A percentile compares a stretch with the other conserved stretches of the same genome.
phyloP scores from a whole-genome alignment of 1,140 invertebrate genomes.

The Tachypleus tridentatus region DNA sequence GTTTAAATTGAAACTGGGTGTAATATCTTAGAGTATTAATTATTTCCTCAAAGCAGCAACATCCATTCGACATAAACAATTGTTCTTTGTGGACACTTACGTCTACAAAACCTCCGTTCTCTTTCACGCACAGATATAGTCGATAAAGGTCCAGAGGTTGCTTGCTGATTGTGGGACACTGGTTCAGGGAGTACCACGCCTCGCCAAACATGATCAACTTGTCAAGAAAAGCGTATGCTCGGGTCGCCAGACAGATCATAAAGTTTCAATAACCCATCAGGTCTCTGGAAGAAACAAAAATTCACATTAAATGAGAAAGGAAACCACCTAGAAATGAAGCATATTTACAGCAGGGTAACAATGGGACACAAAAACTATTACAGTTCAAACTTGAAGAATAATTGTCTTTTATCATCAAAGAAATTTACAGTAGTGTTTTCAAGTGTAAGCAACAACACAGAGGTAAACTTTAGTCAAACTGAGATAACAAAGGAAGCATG shows the following conservation, averaged over 20 bases:
- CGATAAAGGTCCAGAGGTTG: slow-evolving; percentile 94
- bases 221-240: slow-evolving; percentile 83
- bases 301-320: slow-evolving; percentile 8
- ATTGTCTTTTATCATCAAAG: too few relatives aligned
- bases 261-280: slow-evolving; percentile 57
- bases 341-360: too few relatives aligned
- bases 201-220: slow-evolving; percentile 88
- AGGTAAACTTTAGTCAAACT: slow-evolving; percentile 39
- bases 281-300: slow-evolving; percentile 19
- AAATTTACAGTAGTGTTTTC: too few relatives aligned
- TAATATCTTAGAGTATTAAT: too few relatives aligned
- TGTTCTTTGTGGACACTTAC: slow-evolving; percentile 41
- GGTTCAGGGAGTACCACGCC: slow-evolving; percentile 70
- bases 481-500: neutral
- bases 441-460: too few relatives aligned
- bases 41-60: too few relatives aligned
- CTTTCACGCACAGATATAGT: slow-evolving; percentile 87
- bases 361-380: too few relatives aligned
- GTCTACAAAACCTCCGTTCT: slow-evolving; percentile 93
- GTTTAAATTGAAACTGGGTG: too few relatives aligned
- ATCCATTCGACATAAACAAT: too few relatives aligned
- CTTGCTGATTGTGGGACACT: slow-evolving; percentile 94
- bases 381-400: too few relatives aligned
- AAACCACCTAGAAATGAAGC: neutral
- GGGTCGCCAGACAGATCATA: slow-evolving; percentile 93